Evolutionary conservation across 2,113 vertebrate species (phyloP).

Genomic region (Acrocephalus kingi): DNA sequence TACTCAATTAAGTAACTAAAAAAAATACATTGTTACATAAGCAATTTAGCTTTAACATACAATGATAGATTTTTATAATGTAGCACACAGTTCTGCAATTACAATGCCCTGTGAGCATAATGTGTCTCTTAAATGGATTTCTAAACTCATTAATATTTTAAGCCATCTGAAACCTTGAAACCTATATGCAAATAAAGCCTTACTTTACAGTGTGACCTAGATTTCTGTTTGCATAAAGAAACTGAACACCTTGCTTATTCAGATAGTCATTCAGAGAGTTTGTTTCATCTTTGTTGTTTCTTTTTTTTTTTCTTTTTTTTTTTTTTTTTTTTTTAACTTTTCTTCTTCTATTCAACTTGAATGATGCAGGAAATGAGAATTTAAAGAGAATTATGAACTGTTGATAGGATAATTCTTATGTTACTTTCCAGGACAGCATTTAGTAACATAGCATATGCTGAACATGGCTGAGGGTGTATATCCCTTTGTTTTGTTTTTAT

Average conservation of each 20-base stretch:
- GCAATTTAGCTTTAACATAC: not conserved
- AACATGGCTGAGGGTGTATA: not conserved
- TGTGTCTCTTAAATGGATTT: not conserved
- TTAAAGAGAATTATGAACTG: not conserved
- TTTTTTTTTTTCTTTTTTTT: too few species aligned
- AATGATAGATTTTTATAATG: not conserved
- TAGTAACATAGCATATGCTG: not conserved
- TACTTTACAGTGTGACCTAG: not conserved
- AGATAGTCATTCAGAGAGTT: not conserved
- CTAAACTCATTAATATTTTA: conserved; percentile 14
- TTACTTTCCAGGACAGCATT: not conserved
- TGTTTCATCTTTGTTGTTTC: not conserved
- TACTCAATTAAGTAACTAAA: not conserved
- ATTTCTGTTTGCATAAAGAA: not conserved
- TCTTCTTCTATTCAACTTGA: not conserved
- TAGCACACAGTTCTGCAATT: not conserved
- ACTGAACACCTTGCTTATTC: not conserved
- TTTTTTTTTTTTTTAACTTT: not conserved
- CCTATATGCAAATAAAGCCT: not conserved
- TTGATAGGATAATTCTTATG: not conserved
- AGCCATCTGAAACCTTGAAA: not conserved
- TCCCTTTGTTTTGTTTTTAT: not conserved
- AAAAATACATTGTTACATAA: not conserved
- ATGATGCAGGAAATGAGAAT: not conserved
- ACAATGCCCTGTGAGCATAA: not conserved